Conservation (phyloP, 1,140 invertebrate genomes). For the Ostrea edulis region DNA sequence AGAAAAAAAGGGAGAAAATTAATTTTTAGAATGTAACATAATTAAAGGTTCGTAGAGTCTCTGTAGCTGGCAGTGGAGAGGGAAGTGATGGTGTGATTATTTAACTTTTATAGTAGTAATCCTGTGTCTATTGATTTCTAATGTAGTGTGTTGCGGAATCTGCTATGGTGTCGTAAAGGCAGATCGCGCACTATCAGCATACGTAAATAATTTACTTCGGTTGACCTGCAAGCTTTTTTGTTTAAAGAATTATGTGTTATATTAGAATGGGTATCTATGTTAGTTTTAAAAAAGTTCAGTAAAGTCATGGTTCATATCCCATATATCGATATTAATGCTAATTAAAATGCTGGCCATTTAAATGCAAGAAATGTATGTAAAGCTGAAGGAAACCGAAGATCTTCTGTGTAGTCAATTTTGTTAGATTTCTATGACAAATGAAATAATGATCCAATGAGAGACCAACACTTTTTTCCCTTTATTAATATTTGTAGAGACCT, state of each 20-base stretch:
- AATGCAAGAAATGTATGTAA: background rate
- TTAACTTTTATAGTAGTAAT: conserved; percentile 4
- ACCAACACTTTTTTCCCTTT: background rate
- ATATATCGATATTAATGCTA: background rate
- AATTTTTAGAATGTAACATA: background rate
- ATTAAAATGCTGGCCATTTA: background rate
- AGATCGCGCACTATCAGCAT: background rate
- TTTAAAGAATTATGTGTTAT: background rate
- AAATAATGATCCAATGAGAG: background rate
- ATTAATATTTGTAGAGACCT: conserved; percentile 26
- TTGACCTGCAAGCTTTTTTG: background rate
- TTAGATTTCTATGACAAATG: background rate
- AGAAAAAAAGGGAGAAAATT: conserved; percentile 2
- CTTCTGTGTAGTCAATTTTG: background rate
- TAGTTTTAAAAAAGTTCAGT: background rate
- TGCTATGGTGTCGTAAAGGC: conserved; percentile 3
- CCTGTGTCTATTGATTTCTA: conserved; percentile 24
- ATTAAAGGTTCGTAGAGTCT: background rate
- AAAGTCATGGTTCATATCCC: background rate
- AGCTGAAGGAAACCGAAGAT: background rate
- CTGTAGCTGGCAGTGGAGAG: background rate
- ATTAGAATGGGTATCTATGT: background rate
- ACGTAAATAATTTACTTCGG: conserved; percentile 11
- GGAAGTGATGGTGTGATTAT: background rate
- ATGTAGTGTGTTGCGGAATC: conserved; percentile 1